Evolutionary conservation across 1,140 invertebrate species (phyloP).

Genomic region (Cecropterus lyciades): DNA sequence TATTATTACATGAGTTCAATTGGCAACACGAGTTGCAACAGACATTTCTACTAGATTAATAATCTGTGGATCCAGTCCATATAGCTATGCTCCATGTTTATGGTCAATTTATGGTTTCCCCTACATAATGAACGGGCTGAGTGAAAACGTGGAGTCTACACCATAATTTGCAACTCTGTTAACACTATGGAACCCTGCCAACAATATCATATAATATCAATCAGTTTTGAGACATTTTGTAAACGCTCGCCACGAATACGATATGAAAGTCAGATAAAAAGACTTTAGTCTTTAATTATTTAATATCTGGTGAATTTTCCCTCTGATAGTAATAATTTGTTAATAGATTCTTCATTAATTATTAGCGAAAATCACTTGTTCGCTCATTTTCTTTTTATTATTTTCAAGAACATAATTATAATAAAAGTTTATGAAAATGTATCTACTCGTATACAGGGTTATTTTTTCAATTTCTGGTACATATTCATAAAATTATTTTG

Average conservation of each 20-base stretch:
- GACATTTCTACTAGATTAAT: conserved; percentile 11
- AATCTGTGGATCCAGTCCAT: conserved; percentile 18
- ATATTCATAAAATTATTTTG: no score
- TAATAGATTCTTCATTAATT: no score
- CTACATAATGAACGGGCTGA: conserved; percentile 47
- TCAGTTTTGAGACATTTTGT: conserved; percentile 19
- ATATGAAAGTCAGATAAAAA: background rate
- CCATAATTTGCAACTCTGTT: conserved; percentile 35
- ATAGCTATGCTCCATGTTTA: conserved; percentile 35
- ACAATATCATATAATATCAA: conserved; percentile 32
- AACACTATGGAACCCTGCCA: conserved; percentile 13
- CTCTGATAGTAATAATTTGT: no score
- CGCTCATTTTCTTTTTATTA: no score
- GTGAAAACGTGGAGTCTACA: conserved; percentile 36
- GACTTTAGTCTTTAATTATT: background rate
- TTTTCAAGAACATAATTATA: no score
- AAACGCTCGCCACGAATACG: conserved; percentile 11
- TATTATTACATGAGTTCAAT: no score
- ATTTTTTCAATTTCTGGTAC: no score
- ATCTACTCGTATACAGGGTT: no score
- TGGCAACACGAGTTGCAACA: background rate
- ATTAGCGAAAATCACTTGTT: no score
- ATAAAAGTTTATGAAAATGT: no score
- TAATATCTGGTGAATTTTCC: no score
- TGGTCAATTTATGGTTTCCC: conserved; percentile 54